phyloP scores from a whole-genome alignment of 2,797 vertebrate species.

The Microctenopoma stevenorrisi region DNA sequence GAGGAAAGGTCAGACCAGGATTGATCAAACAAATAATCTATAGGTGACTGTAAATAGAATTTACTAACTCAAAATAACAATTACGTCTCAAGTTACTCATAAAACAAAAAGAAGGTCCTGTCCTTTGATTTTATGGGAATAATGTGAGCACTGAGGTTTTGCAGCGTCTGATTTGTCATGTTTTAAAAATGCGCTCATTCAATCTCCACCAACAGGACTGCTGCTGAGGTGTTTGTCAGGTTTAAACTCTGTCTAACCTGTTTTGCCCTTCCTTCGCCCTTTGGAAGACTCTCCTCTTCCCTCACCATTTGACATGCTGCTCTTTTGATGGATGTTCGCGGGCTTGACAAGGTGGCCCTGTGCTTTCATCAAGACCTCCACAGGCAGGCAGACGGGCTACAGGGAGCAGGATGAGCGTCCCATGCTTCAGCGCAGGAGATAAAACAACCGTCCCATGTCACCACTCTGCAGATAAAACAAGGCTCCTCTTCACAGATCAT shows the following conservation, averaged over 20 bases:
- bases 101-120: too few species aligned
- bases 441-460: slow-evolving; percentile 80
- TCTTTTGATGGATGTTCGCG: slow-evolving; percentile 76
- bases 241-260: slow-evolving; percentile 44
- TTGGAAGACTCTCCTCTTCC: slow-evolving; percentile 57
- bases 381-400: slow-evolving; percentile 46
- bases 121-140: neutral
- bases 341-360: slow-evolving; percentile 73
- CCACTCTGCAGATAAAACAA: slow-evolving; percentile 77
- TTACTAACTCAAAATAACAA: neutral
- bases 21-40: too few species aligned
- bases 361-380: slow-evolving; percentile 78
- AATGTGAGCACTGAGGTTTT: neutral
- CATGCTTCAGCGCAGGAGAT: slow-evolving; percentile 65
- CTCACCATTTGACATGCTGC: slow-evolving; percentile 57
- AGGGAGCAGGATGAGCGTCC: slow-evolving; percentile 43
- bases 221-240: slow-evolving; percentile 31
- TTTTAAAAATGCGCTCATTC: neutral
- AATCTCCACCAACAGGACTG: neutral
- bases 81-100: neutral
- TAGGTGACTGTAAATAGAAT: neutral
- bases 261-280: slow-evolving; percentile 44
- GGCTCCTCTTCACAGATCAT: slow-evolving; percentile 80
- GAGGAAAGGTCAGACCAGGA: neutral
- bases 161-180: neutral